Evolutionary conservation across 2,888 invertebrate species (phyloP).

Genomic region (Nomada flava): DNA sequence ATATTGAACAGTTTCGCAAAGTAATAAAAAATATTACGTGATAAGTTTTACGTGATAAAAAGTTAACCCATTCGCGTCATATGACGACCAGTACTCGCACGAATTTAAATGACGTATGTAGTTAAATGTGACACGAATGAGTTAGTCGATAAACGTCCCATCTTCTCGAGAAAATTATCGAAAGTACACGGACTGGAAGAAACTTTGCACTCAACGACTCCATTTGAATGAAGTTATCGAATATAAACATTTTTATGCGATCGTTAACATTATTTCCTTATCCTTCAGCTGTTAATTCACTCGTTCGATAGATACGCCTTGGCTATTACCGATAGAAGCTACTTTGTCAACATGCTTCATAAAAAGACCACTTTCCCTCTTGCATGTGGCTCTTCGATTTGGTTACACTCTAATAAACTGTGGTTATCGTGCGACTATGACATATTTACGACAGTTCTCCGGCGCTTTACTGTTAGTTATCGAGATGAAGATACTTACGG

Average conservation of each 20-base stretch:
- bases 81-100: no score
- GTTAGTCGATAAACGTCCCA: no score
- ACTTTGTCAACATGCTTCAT: slow-evolving; percentile 11
- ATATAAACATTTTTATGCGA: slow-evolving; percentile 8
- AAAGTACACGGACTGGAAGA: no score
- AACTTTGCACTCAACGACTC: background rate
- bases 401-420: slow-evolving; percentile 12
- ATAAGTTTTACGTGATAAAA: no score
- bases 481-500: slow-evolving; percentile 9
- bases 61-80: no score
- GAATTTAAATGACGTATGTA: no score
- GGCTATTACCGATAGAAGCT: slow-evolving; percentile 1
- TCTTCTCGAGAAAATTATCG: no score
- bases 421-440: slow-evolving; percentile 51
- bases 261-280: slow-evolving; percentile 32
- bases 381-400: slow-evolving; percentile 1
- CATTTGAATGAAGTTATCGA: background rate
- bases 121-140: no score
- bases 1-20: no score
- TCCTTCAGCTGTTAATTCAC: slow-evolving; percentile 24
- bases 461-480: slow-evolving; percentile 38
- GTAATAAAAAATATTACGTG: no score
- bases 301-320: slow-evolving; percentile 11
- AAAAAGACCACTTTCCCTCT: slow-evolving; percentile 9
- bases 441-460: slow-evolving; percentile 57